Conservation (phyloP, 2,113 vertebrate genomes). For the Bombycilla garrulus region DNA sequence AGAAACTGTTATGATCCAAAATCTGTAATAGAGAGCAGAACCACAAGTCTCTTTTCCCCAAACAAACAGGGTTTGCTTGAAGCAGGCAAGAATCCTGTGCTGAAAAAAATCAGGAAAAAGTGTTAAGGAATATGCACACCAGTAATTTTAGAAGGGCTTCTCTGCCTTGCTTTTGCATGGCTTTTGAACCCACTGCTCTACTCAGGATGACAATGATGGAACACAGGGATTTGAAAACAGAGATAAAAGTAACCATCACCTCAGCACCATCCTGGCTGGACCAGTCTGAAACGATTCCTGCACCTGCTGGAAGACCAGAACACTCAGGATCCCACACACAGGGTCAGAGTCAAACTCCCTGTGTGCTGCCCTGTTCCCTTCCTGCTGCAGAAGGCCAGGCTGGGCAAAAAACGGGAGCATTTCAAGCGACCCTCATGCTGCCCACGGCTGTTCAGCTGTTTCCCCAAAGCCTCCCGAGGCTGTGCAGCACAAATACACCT, state of each 20-base stretch:
- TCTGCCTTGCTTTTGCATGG: not conserved
- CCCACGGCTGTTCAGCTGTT: not conserved
- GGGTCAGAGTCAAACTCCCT: not conserved
- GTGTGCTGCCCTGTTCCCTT: not conserved
- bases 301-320: not conserved
- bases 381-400: not conserved
- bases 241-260: not conserved
- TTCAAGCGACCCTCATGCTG: not conserved
- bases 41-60: not conserved
- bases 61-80: not conserved
- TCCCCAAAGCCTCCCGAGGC: not conserved
- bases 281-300: not conserved
- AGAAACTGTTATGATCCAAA: not conserved
- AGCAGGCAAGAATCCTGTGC: not conserved
- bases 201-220: not conserved
- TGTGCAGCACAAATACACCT: slow-evolving; percentile 25
- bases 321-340: not conserved
- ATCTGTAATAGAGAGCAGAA: not conserved
- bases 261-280: not conserved
- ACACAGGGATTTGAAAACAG: not conserved
- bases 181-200: not conserved
- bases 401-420: not conserved
- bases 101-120: not conserved
- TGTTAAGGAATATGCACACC: not conserved
- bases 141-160: not conserved